A percentile compares a stretch with the other conserved stretches of the same genome.
These are phyloP conservation scores for Chondrosia reniformis DNA, from an alignment of 37 sponge, comb jelly and placozoan genomes.

Conservation along the genomic window DNA sequence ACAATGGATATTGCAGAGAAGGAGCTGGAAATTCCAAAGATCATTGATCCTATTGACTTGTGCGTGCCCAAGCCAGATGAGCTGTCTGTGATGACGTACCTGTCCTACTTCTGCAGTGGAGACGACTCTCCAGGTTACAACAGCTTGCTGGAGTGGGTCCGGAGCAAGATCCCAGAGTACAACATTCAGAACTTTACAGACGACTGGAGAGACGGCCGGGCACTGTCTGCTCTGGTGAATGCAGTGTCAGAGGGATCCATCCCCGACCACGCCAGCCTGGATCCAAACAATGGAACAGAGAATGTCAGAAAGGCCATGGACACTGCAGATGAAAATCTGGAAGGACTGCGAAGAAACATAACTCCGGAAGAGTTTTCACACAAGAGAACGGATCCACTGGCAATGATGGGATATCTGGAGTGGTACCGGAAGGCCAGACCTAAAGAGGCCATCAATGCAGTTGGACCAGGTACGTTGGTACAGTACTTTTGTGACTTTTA, in stretches of 20 bases:
- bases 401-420: slow-evolving; percentile 65
- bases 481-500: slow-evolving; percentile 3
- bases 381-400: slow-evolving; percentile 37
- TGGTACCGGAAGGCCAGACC: slow-evolving; percentile 56
- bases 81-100: slow-evolving; percentile 82
- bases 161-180: slow-evolving; percentile 59
- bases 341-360: slow-evolving; percentile 31
- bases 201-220: slow-evolving; percentile 74
- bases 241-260: slow-evolving; percentile 48
- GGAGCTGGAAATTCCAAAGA: slow-evolving; percentile 37
- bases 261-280: slow-evolving; percentile 56
- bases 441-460: slow-evolving; percentile 12
- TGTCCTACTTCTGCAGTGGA: slow-evolving; percentile 75
- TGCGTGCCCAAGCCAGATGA: slow-evolving; percentile 69
- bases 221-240: slow-evolving; percentile 77
- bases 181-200: slow-evolving; percentile 66
- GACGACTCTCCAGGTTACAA: slow-evolving; percentile 53
- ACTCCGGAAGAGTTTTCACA: slow-evolving; percentile 69
- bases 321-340: slow-evolving; percentile 52
- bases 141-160: slow-evolving; percentile 68
- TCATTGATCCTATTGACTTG: slow-evolving; percentile 19
- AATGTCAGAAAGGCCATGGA: slow-evolving; percentile 71
- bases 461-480: slow-evolving; percentile 41
- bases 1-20: slow-evolving; percentile 79
- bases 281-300: slow-evolving; percentile 20